Evolutionary conservation across 64 coral and sea anemone species (phyloP), one percentile per base, ranked within the genome.

Genomic region (Actinia tenebrosa): DNA sequence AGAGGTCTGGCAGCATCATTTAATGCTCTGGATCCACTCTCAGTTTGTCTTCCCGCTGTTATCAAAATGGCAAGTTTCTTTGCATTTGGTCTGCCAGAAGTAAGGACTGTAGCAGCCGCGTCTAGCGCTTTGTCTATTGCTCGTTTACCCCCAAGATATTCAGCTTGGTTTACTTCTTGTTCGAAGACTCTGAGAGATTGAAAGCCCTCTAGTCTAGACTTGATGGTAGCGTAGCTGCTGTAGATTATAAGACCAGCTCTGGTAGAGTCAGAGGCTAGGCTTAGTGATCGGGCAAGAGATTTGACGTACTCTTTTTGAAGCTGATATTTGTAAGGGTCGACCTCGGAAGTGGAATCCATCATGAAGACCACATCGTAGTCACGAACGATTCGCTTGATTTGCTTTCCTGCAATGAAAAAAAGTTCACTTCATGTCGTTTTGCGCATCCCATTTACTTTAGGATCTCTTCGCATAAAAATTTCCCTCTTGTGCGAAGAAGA

Each of bases 31-130:
- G 71, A 66, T 80, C 75, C 89, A 20, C 20, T 50, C 7, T 81
- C 45, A 43, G 43, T 45, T 20, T 81, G 79, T 37, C 50, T 25
- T 80, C 94, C 94, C 69, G 64, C 86, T 43, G 91, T 91, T 19
- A 97, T 72, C 53, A 97, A 72, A 18, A 97, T 89, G 0, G 91
- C 94, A 44, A 92, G 45, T 75, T 88, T 97, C 45, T 86, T 72
- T 13, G 86, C 81, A 47, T 42, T 27, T 46, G 80, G 53, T 10
- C 72, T 45, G 3, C 79, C 89, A 55, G 79, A 59, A n/a, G 46
- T 83, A 79, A 97, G 86, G 60, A 88, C 59, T 27, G 27, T 91
- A 54, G 85, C 80, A 25, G 86, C 91, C 16, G n/a, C 58, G 10
- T 47, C 85, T 26, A 91, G 71, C 0, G 77, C 89, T 52, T 80